A percentile compares a stretch with the other conserved stretches of the same genome.
phyloP scores from a whole-genome alignment of 2,113 vertebrate genomes.

The Callaeas wilsoni region DNA sequence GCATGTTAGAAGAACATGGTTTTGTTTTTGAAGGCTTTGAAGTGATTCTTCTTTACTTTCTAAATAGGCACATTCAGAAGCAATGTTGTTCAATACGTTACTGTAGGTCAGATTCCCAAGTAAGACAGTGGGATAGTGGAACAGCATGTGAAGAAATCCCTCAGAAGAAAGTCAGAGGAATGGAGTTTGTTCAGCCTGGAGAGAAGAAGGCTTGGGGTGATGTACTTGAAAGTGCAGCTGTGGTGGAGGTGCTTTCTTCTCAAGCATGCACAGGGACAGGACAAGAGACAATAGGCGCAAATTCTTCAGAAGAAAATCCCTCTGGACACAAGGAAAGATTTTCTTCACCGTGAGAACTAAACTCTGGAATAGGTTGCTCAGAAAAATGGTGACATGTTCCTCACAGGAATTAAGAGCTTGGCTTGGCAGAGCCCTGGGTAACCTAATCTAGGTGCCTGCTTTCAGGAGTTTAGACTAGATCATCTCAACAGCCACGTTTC shows the following conservation, averaged over 20 bases:
- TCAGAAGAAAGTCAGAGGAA: not conserved
- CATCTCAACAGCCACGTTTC: not conserved
- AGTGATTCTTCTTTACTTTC: not conserved
- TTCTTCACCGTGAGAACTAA: not conserved
- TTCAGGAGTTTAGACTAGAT: not conserved
- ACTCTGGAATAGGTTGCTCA: not conserved
- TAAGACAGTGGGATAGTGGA: not conserved
- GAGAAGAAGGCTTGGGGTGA: not conserved
- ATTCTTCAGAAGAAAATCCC: not conserved
- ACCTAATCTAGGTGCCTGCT: not conserved
- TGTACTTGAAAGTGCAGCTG: not conserved
- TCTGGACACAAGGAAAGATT: not conserved
- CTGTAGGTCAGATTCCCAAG: not conserved
- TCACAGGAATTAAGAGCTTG: not conserved
- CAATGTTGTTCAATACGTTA: not conserved
- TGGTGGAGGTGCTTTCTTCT: not conserved
- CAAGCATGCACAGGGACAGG: not conserved
- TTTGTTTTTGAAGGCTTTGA: not conserved
- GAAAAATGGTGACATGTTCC: not conserved
- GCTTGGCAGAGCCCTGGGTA: not conserved
- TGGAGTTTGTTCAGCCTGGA: not conserved
- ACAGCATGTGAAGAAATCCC: not conserved
- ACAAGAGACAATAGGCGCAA: not conserved
- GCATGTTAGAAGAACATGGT: not conserved
- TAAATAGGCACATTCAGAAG: not conserved